These are phyloP conservation scores for Drosophila pandora DNA, from an alignment of 1,140 invertebrate species.

Conservation along the genomic window DNA sequence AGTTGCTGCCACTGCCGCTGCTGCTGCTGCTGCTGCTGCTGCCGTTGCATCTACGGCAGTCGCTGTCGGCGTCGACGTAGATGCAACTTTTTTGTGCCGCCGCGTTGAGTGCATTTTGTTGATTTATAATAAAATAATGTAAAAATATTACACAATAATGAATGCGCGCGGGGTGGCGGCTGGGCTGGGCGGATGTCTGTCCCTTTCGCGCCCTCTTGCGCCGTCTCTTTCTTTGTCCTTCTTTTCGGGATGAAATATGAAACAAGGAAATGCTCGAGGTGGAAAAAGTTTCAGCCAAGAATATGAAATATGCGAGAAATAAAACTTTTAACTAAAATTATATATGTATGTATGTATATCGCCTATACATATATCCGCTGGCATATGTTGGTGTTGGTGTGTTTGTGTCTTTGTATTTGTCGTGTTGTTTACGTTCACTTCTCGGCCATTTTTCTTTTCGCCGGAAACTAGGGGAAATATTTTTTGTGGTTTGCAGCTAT, in stretches of 20 bases:
- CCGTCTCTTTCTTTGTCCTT: slow-evolving; percentile 42
- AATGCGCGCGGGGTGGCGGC: slow-evolving; percentile 48
- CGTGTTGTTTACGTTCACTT: slow-evolving; percentile 73
- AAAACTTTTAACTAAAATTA: slow-evolving; percentile 82
- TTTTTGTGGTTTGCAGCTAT: slow-evolving; percentile 31
- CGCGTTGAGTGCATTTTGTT: slow-evolving; percentile 80
- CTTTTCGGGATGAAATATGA: slow-evolving; percentile 72
- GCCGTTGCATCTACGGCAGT: slow-evolving; percentile 16
- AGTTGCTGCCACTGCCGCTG: slow-evolving; percentile 33
- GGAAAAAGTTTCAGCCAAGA: slow-evolving; percentile 68
- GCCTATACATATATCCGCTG: slow-evolving; percentile 44
- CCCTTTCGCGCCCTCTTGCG: not conserved
- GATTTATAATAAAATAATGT: slow-evolving; percentile 83
- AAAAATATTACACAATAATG: slow-evolving; percentile 83
- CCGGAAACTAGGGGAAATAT: slow-evolving; percentile 15
- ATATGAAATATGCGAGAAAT: slow-evolving; percentile 81
- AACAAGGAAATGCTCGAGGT: slow-evolving; percentile 68
- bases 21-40: not conserved
- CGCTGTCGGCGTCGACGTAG: slow-evolving; percentile 37
- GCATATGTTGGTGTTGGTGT: slow-evolving; percentile 24
- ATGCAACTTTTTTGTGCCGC: slow-evolving; percentile 55
- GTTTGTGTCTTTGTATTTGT: slow-evolving; percentile 59
- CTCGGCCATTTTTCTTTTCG: slow-evolving; percentile 63
- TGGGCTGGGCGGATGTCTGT: not conserved
- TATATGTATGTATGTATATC: slow-evolving; percentile 58